Conservation (phyloP, 2,888 invertebrate genomes). For the Sphecodes monilicornis region DNA sequence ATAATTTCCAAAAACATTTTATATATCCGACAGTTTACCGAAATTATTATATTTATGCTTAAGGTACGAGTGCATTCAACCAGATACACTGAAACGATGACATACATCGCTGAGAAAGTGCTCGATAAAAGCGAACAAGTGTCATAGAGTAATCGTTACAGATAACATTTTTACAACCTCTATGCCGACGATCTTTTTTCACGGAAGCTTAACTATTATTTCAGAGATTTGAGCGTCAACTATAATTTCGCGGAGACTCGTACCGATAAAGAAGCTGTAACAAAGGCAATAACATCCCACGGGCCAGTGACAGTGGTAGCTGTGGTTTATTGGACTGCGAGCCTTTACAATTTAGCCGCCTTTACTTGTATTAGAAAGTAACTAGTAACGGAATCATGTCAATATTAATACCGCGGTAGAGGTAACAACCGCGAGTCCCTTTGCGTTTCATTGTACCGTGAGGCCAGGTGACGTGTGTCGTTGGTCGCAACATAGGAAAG, state of each 20-base stretch:
- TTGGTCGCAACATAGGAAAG: constrained; percentile 18
- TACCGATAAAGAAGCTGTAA: constrained; percentile 45
- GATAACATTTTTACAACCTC: background rate
- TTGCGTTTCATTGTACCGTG: constrained; percentile 25
- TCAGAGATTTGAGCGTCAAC: too few relatives aligned
- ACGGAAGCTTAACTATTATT: background rate
- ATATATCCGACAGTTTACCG: background rate
- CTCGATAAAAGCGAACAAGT: background rate
- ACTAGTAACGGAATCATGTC: constrained; percentile 26
- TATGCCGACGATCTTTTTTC: background rate
- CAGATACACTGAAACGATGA: background rate
- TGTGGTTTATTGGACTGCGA: constrained; percentile 45
- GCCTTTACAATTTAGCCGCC: constrained; percentile 38
- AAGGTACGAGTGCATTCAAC: background rate
- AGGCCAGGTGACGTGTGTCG: constrained; percentile 19
- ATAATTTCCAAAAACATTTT: background rate
- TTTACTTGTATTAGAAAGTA: too few relatives aligned
- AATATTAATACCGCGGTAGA: constrained; percentile 38
- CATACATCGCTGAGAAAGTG: background rate
- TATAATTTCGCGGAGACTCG: background rate
- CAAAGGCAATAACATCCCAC: constrained; percentile 35
- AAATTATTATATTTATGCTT: background rate
- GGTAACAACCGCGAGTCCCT: constrained; percentile 28
- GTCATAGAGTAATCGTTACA: background rate
- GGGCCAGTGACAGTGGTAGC: constrained; percentile 31